These are phyloP conservation scores for Etheostoma nigrum DNA, from an alignment of 2,797 vertebrate genomes.

Conservation along the genomic window DNA sequence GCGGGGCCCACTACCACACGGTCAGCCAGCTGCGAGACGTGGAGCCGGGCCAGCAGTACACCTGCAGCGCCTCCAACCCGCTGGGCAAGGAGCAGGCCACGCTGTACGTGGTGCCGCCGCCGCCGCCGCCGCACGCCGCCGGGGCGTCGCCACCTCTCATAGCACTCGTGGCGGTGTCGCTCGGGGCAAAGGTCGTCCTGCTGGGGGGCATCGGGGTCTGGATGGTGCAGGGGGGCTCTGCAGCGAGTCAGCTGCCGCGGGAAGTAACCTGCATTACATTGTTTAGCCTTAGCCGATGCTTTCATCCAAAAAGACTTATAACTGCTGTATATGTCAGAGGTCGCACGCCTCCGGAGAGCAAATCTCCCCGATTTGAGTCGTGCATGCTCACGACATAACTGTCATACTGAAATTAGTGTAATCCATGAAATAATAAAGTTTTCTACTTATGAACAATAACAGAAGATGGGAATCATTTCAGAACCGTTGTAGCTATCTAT, in stretches of 20 bases:
- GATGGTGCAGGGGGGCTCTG: slow-evolving; percentile 63
- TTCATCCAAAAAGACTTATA: no score
- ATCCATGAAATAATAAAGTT: no score
- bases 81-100: slow-evolving; percentile 89
- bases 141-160: slow-evolving; percentile 48
- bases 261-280: slow-evolving; percentile 35
- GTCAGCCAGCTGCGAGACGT: slow-evolving; percentile 86
- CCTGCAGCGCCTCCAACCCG: slow-evolving; percentile 90
- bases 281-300: no score
- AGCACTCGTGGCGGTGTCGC: slow-evolving; percentile 66
- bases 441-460: no score
- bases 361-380: no score
- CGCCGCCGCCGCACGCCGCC: not conserved
- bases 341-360: no score
- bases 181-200: slow-evolving; percentile 79
- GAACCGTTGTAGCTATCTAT: no score
- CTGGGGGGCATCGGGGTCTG: slow-evolving; percentile 74
- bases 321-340: no score
- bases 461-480: no score
- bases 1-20: slow-evolving; percentile 71
- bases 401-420: no score
- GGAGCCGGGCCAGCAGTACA: slow-evolving; percentile 88
- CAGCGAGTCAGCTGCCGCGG: slow-evolving; percentile 38
- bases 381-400: no score
- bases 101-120: slow-evolving; percentile 83